A percentile compares a stretch with the other conserved stretches of the same genome.
Evolutionary conservation across 2,797 vertebrate species (phyloP).

Genomic region (Macropodus opercularis): DNA sequence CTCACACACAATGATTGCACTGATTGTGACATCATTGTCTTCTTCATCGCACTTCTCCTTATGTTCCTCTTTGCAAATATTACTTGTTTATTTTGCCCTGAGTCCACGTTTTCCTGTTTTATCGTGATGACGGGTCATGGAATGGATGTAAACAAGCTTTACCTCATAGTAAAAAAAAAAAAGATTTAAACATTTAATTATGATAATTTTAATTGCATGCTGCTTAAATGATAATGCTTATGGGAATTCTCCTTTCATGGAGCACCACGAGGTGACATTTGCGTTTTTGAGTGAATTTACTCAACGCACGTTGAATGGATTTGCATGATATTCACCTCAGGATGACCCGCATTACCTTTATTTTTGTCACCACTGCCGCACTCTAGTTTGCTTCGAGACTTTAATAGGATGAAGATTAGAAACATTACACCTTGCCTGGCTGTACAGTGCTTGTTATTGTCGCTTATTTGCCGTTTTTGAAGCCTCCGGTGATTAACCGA

Average conservation of each 20-base stretch:
- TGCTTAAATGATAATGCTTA: too few relatives aligned
- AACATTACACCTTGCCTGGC: background rate
- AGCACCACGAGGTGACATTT: background rate
- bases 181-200: background rate
- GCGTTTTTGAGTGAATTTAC: background rate
- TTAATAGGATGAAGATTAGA: background rate
- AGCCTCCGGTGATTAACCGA: background rate
- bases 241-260: too few relatives aligned
- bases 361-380: too few relatives aligned
- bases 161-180: background rate
- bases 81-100: too few relatives aligned
- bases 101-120: too few relatives aligned
- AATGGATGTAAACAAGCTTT: background rate
- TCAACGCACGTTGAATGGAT: background rate
- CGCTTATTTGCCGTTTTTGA: background rate
- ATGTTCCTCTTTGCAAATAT: too few relatives aligned
- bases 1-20: too few relatives aligned
- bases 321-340: background rate
- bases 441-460: background rate
- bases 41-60: too few relatives aligned
- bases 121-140: too few relatives aligned
- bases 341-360: too few relatives aligned
- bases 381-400: too few relatives aligned
- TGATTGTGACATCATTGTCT: too few relatives aligned
- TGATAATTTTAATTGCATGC: background rate